Conservation (phyloP, 2,888 invertebrate species). For the Sarcophaga carnaria region DNA sequence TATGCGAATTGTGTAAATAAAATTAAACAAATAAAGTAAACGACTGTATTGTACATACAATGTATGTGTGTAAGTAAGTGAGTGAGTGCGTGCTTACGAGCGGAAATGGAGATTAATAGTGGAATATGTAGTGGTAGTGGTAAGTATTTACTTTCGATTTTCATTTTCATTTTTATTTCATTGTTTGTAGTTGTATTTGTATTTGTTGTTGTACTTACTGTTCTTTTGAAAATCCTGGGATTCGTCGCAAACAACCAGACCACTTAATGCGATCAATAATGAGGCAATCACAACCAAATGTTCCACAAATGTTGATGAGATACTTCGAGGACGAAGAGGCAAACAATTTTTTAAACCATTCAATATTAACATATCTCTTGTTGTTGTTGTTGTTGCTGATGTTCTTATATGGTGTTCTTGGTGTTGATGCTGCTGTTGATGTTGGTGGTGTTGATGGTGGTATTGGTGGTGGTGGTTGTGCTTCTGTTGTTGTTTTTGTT, state of each 20-base stretch:
- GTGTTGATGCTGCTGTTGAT: background rate
- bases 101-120: background rate
- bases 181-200: background rate
- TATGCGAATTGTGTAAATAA: conserved; percentile 29
- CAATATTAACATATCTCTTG: background rate
- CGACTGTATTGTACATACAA: background rate
- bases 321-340: conserved; percentile 57
- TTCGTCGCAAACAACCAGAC: conserved; percentile 79
- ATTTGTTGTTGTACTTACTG: conserved; percentile 78
- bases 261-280: conserved; percentile 74
- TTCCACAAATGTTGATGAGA: conserved; percentile 60
- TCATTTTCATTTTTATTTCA: background rate
- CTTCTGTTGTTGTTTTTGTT: background rate
- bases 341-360: conserved; percentile 52
- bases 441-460: conserved; percentile 59
- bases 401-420: conserved; percentile 32
- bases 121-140: background rate
- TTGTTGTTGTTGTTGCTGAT: conserved; percentile 22
- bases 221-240: conserved; percentile 82
- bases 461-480: background rate
- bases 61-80: background rate
- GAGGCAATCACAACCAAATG: conserved; percentile 74
- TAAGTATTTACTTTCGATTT: background rate
- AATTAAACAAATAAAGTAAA: conserved; percentile 30
- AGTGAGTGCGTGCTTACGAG: background rate